Conservation (phyloP, 2,797 vertebrate genomes). For the Lepus townsendii region DNA sequence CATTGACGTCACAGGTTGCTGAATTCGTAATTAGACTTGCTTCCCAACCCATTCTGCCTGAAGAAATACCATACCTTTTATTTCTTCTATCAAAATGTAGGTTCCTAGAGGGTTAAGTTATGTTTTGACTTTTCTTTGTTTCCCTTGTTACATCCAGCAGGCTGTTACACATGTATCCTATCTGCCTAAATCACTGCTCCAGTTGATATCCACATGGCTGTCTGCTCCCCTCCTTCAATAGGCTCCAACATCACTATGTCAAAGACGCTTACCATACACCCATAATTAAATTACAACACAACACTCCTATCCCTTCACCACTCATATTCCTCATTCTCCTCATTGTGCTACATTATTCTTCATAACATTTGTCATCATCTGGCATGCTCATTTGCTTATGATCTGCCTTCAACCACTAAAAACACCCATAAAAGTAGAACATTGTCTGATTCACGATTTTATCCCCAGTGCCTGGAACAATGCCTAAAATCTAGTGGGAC, state of each 20-base stretch:
- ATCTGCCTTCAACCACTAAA: background rate
- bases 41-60: background rate
- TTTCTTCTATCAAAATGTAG: background rate
- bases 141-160: background rate
- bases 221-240: background rate
- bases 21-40: background rate
- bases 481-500: background rate
- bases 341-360: background rate
- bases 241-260: background rate
- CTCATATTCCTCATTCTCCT: background rate
- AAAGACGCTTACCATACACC: background rate
- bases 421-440: background rate
- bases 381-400: background rate
- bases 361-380: background rate
- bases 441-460: background rate
- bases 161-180: background rate
- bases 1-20: background rate
- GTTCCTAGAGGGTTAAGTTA: background rate
- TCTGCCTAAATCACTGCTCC: background rate
- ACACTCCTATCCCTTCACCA: background rate
- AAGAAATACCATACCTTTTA: background rate
- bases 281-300: background rate
- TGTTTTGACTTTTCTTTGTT: background rate
- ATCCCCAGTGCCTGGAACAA: background rate
- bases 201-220: accelerated